These are phyloP conservation scores for Ivindomyrus marchei DNA, from an alignment of 2,113 vertebrate species.

Conservation along the genomic window DNA sequence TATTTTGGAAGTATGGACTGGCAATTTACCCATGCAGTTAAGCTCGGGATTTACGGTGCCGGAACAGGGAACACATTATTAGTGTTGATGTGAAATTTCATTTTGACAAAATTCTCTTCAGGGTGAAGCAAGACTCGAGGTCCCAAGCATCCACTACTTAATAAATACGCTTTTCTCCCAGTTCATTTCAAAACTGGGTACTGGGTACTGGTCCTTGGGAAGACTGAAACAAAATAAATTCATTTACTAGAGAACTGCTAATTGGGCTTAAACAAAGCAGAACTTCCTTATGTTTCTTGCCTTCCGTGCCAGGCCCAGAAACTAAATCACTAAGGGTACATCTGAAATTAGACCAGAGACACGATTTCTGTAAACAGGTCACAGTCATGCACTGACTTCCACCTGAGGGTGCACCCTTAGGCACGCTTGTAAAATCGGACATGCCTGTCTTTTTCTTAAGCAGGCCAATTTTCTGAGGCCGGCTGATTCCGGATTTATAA, in stretches of 20 bases:
- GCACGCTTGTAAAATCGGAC: neutral
- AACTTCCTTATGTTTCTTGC: neutral
- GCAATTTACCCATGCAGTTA: slow-evolving; percentile 5
- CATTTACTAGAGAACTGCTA: neutral
- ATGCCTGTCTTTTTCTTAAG: neutral
- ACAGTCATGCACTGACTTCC: neutral
- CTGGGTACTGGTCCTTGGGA: neutral
- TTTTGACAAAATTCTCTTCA: neutral
- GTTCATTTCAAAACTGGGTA: neutral
- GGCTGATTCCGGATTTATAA: neutral
- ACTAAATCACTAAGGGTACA: neutral
- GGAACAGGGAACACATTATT: slow-evolving; percentile 5
- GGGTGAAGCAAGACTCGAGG: neutral
- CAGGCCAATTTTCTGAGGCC: neutral
- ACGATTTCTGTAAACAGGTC: neutral
- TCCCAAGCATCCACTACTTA: neutral
- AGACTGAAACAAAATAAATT: neutral
- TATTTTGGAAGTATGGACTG: slow-evolving; percentile 11
- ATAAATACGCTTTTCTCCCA: neutral
- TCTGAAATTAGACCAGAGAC: neutral
- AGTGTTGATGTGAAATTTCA: neutral
- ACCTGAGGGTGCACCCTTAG: neutral
- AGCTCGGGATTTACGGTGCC: neutral
- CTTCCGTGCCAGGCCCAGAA: neutral
- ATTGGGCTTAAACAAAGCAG: neutral